phyloP scores from a whole-genome alignment of 1,140 invertebrate genomes.

The Plodia interpunctella region DNA sequence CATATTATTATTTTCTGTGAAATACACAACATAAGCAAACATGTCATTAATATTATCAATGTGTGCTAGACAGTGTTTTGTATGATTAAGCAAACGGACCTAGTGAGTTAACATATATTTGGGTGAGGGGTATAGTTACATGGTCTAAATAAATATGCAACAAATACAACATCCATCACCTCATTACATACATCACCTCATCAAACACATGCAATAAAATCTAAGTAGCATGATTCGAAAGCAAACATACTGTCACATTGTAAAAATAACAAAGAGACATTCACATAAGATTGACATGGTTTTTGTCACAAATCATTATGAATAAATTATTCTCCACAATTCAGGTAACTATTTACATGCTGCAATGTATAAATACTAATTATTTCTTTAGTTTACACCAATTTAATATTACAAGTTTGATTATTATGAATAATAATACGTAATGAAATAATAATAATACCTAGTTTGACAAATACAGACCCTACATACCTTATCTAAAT shows the following conservation, averaged over 20 bases:
- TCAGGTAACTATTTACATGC: no score
- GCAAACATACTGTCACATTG: background rate
- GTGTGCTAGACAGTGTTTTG: background rate
- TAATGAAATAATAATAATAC: no score
- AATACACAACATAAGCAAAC: background rate
- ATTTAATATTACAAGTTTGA: no score
- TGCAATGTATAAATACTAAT: no score
- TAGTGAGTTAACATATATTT: background rate
- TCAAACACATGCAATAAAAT: background rate
- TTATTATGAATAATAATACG: no score
- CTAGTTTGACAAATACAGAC: no score
- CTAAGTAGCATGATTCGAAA: constrained; percentile 1
- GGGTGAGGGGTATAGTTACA: background rate
- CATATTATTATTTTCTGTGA: no score
- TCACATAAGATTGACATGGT: background rate
- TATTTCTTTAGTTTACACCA: no score
- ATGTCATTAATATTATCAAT: background rate
- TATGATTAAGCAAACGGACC: background rate
- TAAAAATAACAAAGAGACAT: constrained; percentile 4
- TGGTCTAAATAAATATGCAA: background rate
- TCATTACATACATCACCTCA: background rate
- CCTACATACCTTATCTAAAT: no score
- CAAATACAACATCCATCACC: background rate
- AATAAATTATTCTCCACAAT: no score
- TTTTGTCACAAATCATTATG: no score